phyloP scores from a whole-genome alignment of 2,888 invertebrate genomes.

The Ypsolopha scabrella region DNA sequence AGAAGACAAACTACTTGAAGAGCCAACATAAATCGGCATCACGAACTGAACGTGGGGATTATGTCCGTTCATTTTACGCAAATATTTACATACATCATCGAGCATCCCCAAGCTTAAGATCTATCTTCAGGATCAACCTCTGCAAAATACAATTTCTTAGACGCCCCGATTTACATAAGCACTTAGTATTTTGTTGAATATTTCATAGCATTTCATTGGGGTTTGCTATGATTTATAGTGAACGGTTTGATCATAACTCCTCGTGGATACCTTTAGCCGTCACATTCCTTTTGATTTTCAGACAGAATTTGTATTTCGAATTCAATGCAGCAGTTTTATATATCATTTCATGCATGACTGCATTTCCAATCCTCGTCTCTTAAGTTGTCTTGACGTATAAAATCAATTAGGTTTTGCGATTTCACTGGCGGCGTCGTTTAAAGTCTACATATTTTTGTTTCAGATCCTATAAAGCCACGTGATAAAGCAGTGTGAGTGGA shows the following conservation, averaged over 20 bases:
- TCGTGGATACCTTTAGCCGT: too few relatives aligned
- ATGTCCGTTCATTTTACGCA: constrained; percentile 18
- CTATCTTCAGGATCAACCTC: constrained; percentile 20
- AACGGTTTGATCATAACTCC: neutral
- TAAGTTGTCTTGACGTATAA: neutral
- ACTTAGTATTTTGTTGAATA: neutral
- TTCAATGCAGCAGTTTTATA: too few relatives aligned
- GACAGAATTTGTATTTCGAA: too few relatives aligned
- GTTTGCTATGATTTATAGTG: neutral
- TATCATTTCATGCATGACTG: too few relatives aligned
- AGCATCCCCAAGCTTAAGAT: constrained; percentile 1
- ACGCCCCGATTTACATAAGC: constrained; percentile 43
- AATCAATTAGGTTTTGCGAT: neutral
- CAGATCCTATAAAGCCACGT: constrained; percentile 21
- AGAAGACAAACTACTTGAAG: constrained; percentile 1
- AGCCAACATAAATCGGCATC: constrained; percentile 10
- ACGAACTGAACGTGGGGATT: constrained; percentile 12
- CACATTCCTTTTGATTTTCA: too few relatives aligned
- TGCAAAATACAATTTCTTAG: constrained; percentile 28
- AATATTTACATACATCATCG: constrained; percentile 23
- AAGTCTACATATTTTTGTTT: constrained; percentile 22
- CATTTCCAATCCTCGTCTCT: too few relatives aligned
- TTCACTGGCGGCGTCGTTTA: neutral
- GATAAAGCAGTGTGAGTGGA: constrained; percentile 15
- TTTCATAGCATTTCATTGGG: constrained; percentile 1